Evolutionary conservation across 2,113 vertebrate genomes (phyloP), one percentile per base, ranked within the genome.

Genomic region (Ictalurus furcatus): DNA sequence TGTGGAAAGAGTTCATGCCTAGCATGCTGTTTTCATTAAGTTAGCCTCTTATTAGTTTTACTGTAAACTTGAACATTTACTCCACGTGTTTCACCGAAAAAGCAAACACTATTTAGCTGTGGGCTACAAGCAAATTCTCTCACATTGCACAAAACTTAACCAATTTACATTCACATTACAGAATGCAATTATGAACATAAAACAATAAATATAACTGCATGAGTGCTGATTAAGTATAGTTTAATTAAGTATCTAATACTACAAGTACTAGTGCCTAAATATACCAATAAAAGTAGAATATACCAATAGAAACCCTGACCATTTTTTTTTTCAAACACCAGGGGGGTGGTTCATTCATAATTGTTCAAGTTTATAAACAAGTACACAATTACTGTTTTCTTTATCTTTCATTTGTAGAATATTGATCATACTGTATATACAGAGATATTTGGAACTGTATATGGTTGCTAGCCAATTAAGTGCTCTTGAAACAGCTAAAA

Each of bases 31-130:
- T 83, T 83, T 83, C 34, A 83, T 37, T 63, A 61, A 25, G 4
- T 25, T 79, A 14, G 44, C 74, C 74, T 83, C 56, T 58, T 82
- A 6, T 8, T 23, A 59, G 30, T 83, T 61, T 40, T 61, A 61
- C 9, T 61, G 30, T 61, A 59, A 83, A 61, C 19, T 34, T 59
- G 9, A 59, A 59, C 5, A 82, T 82, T 59, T 82, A 37, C 30
- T 59, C 3, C 19, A 3, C 13, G 6, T 13, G 2, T 58, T 80
- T 30, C 78, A 17, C 14, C 56, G 28, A 58, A 81, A 81, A 81
- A 81, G 52, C n/a, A 59, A 59, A 59, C 80, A 13, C n/a, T 59
- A 59, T 82, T 82, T 82, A 59, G 54, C 30, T 82, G 52, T 30
- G n/a, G 54, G 13, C 28, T 58, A 59, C 17, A 23, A 11, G 30